Percentiles rank a stretch among this genome's conserved stretches.
Conservation (phyloP, 1,140 invertebrate genomes). For the Mylabris phalerata region DNA sequence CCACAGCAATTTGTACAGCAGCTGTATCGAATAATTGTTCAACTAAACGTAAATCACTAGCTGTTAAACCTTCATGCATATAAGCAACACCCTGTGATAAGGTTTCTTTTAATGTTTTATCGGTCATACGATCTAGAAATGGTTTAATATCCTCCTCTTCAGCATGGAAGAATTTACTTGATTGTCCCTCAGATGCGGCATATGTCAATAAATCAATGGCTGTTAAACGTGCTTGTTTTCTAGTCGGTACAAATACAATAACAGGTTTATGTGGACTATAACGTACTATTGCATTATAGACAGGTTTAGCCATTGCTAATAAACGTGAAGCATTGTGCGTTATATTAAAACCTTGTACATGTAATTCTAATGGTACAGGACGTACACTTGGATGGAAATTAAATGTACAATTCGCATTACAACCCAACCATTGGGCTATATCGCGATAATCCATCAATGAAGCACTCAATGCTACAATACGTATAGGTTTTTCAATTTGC, state of each 20-base stretch:
- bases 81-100: slow-evolving; percentile 92
- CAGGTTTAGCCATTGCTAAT: slow-evolving; percentile 95
- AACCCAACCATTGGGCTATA: slow-evolving; percentile 94
- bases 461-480: slow-evolving; percentile 92
- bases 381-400: slow-evolving; percentile 98
- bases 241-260: slow-evolving; percentile 93
- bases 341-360: slow-evolving; percentile 96
- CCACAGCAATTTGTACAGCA: slow-evolving; percentile 90
- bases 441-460: slow-evolving; percentile 94
- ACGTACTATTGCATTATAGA: slow-evolving; percentile 89
- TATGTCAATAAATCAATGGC: slow-evolving; percentile 94
- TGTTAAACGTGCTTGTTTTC: slow-evolving; percentile 87
- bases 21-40: slow-evolving; percentile 89
- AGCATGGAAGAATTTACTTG: slow-evolving; percentile 82
- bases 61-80: slow-evolving; percentile 87
- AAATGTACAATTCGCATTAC: slow-evolving; percentile 85
- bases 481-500: slow-evolving; percentile 87
- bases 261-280: slow-evolving; percentile 84
- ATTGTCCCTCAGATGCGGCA: slow-evolving; percentile 79
- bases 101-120: slow-evolving; percentile 84
- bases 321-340: slow-evolving; percentile 94
- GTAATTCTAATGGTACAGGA: slow-evolving; percentile 89
- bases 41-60: slow-evolving; percentile 79
- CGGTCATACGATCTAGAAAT: slow-evolving; percentile 78
- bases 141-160: slow-evolving; percentile 80